Base-by-base conservation (phyloP, 2,888 invertebrate species). In the Diarsia dahlii region DNA sequence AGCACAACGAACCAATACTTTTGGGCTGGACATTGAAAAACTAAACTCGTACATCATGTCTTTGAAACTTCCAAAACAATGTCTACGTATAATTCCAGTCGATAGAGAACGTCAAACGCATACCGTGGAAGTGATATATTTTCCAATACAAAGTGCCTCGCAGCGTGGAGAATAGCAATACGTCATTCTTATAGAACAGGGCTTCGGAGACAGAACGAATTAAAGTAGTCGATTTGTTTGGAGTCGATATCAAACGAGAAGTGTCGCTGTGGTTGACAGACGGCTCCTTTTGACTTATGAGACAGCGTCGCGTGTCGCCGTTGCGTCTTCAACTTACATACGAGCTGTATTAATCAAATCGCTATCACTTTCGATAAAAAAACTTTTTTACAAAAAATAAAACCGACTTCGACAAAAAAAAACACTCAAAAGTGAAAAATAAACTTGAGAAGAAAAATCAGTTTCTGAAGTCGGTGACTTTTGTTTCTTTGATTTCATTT, bases 201-300 rank as follows among this genome's bases (percentile, higher is more conserved):
- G 78, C 58, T 65, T 62, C 68, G 70, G 72, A 79, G 77, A 88
- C 82, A 76, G 84, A 74, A 78, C 74, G 82, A 87, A 88, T 89
- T 84, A 83, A 83, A 87, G 83, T 78, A 84, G 81, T 85, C 88
- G 86, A 90, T 90, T 89, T 88, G 84, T 89, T 84, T 79, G 76
- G 76, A 81, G 81, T 83, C 78, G 84, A 82, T 87, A 88, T 80
- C 81, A 85, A 88, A 87, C 78, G 85, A 85, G 82, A 80, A 70
- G 83, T 88, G 85, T 81, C 88, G 64, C 67, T 83, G 88, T 65
- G 86, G 75, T 77, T 84, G 90, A 86, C 87, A 88, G 87, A 79
- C 80, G 75, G 75, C 58, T 72, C 67, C 62, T 69, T 75, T 78
- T 81, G 79, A 86, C 86, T 86, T 85, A 83, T 85, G 86, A 78